These are phyloP conservation scores for Metridium senile DNA, from an alignment of 92 coral and sea anemone genomes.

Conservation along the genomic window DNA sequence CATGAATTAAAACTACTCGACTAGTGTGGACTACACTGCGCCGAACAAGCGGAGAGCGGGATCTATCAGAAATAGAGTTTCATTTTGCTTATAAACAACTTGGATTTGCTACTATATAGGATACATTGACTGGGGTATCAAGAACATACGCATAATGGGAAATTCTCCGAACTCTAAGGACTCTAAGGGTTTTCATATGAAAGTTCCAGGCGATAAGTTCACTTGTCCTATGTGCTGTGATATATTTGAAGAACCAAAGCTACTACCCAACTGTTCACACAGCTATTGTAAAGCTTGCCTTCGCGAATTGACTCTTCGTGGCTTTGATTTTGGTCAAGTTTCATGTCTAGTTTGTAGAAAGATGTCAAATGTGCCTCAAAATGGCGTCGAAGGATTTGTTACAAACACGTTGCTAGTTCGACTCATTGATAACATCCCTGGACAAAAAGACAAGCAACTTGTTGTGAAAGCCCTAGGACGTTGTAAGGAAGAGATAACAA, in stretches of 20 bases:
- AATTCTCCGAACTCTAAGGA: conserved; percentile 9
- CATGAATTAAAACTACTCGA: too few species aligned
- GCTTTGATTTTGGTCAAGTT: neutral
- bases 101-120: too few species aligned
- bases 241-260: conserved; percentile 60
- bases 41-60: too few species aligned
- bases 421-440: conserved; percentile 32
- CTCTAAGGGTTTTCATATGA: conserved; percentile 9
- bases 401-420: conserved; percentile 20
- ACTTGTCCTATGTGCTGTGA: conserved; percentile 65
- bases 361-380: neutral
- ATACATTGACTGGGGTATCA: neutral
- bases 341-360: conserved; percentile 12
- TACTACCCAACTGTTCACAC: conserved; percentile 24
- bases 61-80: too few species aligned
- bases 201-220: conserved; percentile 38
- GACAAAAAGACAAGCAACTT: conserved; percentile 17
- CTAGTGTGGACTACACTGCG: too few species aligned
- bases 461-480: conserved; percentile 3
- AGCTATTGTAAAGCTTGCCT: conserved; percentile 20
- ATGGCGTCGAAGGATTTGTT: conserved; percentile 8
- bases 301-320: neutral
- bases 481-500: conserved; percentile 13
- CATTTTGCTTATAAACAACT: too few species aligned
- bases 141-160: conserved; percentile 3